Percentiles rank a stretch among this genome's conserved stretches.
Conservation (phyloP, 2,113 vertebrate species). For the Suncus etruscus region DNA sequence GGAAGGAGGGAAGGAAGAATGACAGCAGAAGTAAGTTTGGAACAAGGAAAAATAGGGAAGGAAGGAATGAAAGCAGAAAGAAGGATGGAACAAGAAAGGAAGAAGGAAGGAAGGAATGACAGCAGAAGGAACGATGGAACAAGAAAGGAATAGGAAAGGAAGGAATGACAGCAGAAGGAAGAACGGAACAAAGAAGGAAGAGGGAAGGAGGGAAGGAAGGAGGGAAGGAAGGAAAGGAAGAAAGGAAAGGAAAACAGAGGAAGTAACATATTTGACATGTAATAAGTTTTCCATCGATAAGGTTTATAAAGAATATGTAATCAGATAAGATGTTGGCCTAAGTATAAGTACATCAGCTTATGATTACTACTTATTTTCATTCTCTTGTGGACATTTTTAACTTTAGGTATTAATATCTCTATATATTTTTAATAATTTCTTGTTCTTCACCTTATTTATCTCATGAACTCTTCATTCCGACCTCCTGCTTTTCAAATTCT, state of each 20-base stretch:
- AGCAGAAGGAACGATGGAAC: too few species aligned
- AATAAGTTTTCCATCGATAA: background rate
- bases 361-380: background rate
- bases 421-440: background rate
- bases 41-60: too few species aligned
- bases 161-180: too few species aligned
- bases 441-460: background rate
- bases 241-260: background rate
- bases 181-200: too few species aligned
- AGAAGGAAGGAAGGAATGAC: too few species aligned
- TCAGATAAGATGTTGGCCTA: background rate
- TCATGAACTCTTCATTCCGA: constrained; percentile 16
- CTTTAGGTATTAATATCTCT: background rate
- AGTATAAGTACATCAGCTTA: background rate
- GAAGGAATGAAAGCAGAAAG: too few species aligned
- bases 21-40: too few species aligned
- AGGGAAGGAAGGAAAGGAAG: background rate
- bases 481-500: constrained; percentile 16
- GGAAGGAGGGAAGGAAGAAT: too few species aligned
- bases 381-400: background rate
- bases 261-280: background rate
- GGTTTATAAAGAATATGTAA: background rate
- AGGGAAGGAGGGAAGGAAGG: too few species aligned
- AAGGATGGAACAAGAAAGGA: too few species aligned
- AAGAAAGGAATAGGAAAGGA: too few species aligned